phyloP scores from a whole-genome alignment of 2,888 invertebrate species.

The Nomada fucata region DNA sequence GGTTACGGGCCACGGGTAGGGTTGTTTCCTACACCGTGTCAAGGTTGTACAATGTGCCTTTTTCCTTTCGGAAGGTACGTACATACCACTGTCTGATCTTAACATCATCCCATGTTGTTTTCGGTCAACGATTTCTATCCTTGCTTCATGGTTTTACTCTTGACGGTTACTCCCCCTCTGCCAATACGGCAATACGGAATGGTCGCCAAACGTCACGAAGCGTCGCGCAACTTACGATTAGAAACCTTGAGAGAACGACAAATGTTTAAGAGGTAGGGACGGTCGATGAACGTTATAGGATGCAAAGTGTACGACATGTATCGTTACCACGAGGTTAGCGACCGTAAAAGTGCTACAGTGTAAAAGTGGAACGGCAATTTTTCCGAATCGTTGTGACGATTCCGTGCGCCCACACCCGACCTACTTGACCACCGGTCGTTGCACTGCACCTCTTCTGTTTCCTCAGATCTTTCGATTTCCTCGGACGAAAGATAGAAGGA shows the following conservation, averaged over 20 bases:
- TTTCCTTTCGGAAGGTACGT: not conserved
- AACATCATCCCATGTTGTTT: slow-evolving; percentile 8
- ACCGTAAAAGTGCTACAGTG: slow-evolving; percentile 84
- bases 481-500: slow-evolving; percentile 24
- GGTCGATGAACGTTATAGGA: not conserved
- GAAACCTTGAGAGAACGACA: no score
- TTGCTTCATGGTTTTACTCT: no score
- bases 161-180: no score
- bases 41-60: slow-evolving; percentile 18
- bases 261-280: no score
- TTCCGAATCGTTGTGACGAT: slow-evolving; percentile 83
- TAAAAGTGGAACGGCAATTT: slow-evolving; percentile 83
- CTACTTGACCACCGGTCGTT: slow-evolving; percentile 82
- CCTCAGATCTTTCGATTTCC: slow-evolving; percentile 60
- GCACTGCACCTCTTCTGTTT: slow-evolving; percentile 73
- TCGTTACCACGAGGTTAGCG: slow-evolving; percentile 80
- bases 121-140: no score
- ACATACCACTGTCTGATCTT: not conserved
- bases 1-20: slow-evolving; percentile 16
- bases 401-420: slow-evolving; percentile 84
- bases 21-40: slow-evolving; percentile 36
- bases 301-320: slow-evolving; percentile 46
- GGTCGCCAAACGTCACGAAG: no score
- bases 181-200: no score
- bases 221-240: no score